Conservation (phyloP, 2,113 vertebrate genomes). For the Thomomys bottae region DNA sequence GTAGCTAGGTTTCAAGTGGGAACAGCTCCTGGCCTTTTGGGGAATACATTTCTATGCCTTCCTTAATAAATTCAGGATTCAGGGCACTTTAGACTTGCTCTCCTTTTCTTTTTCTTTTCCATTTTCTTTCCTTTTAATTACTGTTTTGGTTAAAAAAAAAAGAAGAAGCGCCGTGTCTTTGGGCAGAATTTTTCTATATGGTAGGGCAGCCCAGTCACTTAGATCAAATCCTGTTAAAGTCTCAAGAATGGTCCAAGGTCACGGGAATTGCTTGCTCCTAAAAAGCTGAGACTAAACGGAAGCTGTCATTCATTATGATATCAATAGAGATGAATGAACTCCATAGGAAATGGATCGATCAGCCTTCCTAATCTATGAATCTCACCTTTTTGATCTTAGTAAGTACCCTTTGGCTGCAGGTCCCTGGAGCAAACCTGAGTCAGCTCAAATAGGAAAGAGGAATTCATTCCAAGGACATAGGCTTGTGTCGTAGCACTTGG, state of each 20-base stretch:
- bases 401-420: not conserved
- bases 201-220: not conserved
- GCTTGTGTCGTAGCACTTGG: not conserved
- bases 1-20: too few relatives aligned
- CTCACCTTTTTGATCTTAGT: slow-evolving; percentile 12
- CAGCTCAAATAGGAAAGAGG: not conserved
- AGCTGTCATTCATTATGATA: not conserved
- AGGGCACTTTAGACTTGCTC: not conserved
- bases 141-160: not conserved
- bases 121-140: not conserved
- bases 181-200: not conserved
- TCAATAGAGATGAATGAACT: not conserved
- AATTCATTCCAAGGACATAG: not conserved
- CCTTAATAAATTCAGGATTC: not conserved
- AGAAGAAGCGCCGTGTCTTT: not conserved
- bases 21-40: too few relatives aligned
- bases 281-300: not conserved
- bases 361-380: not conserved
- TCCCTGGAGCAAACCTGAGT: not conserved
- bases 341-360: not conserved
- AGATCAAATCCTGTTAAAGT: not conserved
- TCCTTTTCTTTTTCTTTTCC: not conserved
- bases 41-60: not conserved
- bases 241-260: not conserved
- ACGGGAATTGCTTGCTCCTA: not conserved